Conservation (phyloP, 2,797 vertebrate genomes). For the Sparus aurata region DNA sequence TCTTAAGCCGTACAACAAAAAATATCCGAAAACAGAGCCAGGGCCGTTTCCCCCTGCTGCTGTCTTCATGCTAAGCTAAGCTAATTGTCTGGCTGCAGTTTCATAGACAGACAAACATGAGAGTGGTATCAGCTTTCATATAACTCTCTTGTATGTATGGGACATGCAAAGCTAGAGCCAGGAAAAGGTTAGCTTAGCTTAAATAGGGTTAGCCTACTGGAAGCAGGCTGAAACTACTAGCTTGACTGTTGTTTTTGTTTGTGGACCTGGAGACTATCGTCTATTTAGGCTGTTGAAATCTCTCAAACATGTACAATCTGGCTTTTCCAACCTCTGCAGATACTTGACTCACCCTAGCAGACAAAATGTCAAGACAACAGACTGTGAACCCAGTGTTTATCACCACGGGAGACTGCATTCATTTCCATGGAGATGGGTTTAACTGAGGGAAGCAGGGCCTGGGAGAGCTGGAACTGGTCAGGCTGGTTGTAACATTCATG, state of each 20-base stretch:
- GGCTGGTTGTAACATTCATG: neutral
- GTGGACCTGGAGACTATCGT: neutral
- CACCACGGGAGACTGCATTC: constrained; percentile 21
- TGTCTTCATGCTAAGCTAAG: neutral
- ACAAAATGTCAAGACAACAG: constrained; percentile 36
- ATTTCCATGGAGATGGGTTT: constrained; percentile 52
- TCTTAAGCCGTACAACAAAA: neutral
- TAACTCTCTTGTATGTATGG: neutral
- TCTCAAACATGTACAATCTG: neutral
- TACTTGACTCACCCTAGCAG: neutral
- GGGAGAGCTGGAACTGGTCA: neutral
- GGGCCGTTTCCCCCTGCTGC: neutral
- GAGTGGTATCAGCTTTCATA: neutral
- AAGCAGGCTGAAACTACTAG: neutral
- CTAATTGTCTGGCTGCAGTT: neutral
- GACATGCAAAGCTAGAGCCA: neutral
- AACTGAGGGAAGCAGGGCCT: constrained; percentile 35
- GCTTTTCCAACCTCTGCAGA: constrained; percentile 15
- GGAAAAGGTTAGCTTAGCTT: neutral
- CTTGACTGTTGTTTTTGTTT: neutral
- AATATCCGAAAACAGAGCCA: neutral
- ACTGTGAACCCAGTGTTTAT: constrained; percentile 49
- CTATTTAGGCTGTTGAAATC: neutral
- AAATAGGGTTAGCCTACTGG: neutral
- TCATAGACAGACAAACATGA: neutral